Percentiles rank a stretch among this genome's conserved stretches.
Evolutionary conservation across 2,888 invertebrate genomes (phyloP).

Genomic region (Bimastos eiseni): DNA sequence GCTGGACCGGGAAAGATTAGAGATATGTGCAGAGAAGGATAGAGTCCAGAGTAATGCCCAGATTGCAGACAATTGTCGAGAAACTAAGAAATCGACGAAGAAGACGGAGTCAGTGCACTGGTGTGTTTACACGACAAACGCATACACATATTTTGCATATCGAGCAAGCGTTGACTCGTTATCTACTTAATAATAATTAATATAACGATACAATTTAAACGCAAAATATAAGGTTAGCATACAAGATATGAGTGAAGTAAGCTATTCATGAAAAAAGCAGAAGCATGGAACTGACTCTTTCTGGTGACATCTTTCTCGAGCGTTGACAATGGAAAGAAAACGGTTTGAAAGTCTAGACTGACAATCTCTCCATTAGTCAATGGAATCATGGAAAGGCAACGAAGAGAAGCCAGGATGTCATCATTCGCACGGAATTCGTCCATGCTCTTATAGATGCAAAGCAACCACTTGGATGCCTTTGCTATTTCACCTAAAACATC

Average conservation of each 20-base stretch:
- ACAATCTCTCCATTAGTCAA: constrained; percentile 51
- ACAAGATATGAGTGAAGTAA: background rate
- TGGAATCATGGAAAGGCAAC: constrained; percentile 51
- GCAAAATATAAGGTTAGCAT: background rate
- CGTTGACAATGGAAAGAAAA: constrained; percentile 52
- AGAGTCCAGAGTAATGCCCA: too few relatives aligned
- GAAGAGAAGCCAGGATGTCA: constrained; percentile 48
- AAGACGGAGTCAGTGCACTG: too few relatives aligned
- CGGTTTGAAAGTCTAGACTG: constrained; percentile 48
- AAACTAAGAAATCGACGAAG: too few relatives aligned
- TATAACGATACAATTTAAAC: background rate
- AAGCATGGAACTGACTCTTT: background rate
- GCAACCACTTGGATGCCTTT: constrained; percentile 53
- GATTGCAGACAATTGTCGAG: too few relatives aligned
- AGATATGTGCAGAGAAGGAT: too few relatives aligned
- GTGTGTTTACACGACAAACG: too few relatives aligned
- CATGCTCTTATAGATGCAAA: constrained; percentile 56
- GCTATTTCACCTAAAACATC: constrained; percentile 21
- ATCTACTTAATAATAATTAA: background rate
- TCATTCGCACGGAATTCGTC: constrained; percentile 54
- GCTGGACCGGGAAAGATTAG: too few relatives aligned
- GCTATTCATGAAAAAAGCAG: background rate
- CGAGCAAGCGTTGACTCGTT: too few relatives aligned
- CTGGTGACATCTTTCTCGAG: constrained; percentile 1
- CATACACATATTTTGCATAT: too few relatives aligned